A percentile compares a stretch with the other conserved stretches of the same genome.
phyloP scores from a whole-genome alignment of 2,113 vertebrate genomes.

The Lethenteron camtschaticum region DNA sequence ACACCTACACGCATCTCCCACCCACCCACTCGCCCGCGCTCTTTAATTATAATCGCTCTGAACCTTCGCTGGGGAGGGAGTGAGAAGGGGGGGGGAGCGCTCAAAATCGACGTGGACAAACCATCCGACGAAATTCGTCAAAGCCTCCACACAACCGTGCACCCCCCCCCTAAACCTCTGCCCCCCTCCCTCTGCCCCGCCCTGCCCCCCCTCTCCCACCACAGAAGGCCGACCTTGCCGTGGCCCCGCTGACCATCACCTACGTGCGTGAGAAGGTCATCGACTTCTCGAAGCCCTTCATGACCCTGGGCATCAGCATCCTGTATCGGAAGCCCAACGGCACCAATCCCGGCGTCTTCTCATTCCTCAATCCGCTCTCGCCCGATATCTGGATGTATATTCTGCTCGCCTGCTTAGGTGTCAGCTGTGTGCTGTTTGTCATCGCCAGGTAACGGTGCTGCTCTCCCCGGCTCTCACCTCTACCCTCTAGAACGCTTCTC shows the following conservation, averaged over 20 bases:
- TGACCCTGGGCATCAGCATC: conserved; percentile 99
- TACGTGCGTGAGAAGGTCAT: conserved; percentile 95
- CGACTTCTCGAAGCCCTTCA: conserved; percentile 98
- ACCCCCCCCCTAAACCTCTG: no score
- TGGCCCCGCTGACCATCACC: conserved; percentile 89
- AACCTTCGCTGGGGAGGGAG: no score
- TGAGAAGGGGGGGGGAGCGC: no score
- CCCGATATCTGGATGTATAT: conserved; percentile 99
- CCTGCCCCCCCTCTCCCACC: conserved; percentile 1
- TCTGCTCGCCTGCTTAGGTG: conserved; percentile 99
- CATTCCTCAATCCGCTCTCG: conserved; percentile 99
- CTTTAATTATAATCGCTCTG: no score
- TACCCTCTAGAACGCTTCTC: no score
- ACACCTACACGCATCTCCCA: no score
- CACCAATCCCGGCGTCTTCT: conserved; percentile 99
- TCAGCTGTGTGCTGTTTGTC: conserved; percentile 99
- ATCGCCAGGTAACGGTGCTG: conserved; percentile 82
- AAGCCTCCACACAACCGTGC: no score
- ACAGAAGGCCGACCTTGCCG: conserved; percentile 98
- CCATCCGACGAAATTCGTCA: no score
- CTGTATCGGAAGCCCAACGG: conserved; percentile 99
- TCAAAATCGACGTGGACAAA: no score
- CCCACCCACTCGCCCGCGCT: no score
- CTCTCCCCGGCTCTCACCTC: no score
- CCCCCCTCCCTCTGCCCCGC: no score